A percentile compares a stretch with the other conserved stretches of the same genome.
Evolutionary conservation across 2,113 vertebrate genomes (phyloP).

Genomic region (Antennarius striatus): DNA sequence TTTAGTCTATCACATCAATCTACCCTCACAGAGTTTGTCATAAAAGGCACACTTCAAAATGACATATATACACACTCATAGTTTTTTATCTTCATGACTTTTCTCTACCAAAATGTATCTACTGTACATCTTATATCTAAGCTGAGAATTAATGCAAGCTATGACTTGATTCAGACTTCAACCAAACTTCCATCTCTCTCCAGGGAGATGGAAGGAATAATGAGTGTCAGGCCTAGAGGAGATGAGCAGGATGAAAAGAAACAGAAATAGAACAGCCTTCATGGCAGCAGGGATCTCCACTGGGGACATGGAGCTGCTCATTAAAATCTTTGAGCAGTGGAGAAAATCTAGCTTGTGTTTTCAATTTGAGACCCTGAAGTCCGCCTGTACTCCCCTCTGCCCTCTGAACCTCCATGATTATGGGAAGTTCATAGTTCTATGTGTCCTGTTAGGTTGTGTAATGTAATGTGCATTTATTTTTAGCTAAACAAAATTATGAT

Average conservation of each 20-base stretch:
- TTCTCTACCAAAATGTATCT: not conserved
- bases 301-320: conserved; percentile 67
- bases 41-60: too few relatives aligned
- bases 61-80: too few relatives aligned
- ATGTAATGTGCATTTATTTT: conserved; percentile 21
- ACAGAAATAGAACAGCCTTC: conserved; percentile 71
- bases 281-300: conserved; percentile 64
- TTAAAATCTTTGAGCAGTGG: conserved; percentile 61
- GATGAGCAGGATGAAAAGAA: conserved; percentile 68
- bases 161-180: conserved; percentile 44
- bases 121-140: not conserved
- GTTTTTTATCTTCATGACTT: not conserved
- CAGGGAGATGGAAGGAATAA: conserved; percentile 64
- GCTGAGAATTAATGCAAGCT: conserved; percentile 28
- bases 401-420: conserved; percentile 17
- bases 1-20: too few relatives aligned
- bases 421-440: conserved; percentile 10
- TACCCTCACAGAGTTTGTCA: too few relatives aligned
- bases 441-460: conserved; percentile 23
- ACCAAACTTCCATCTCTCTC: conserved; percentile 51
- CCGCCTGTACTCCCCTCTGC: conserved; percentile 7
- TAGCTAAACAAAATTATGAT: conserved; percentile 7
- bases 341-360: conserved; percentile 33
- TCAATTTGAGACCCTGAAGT: conserved; percentile 44
- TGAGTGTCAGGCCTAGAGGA: conserved; percentile 69